A percentile compares a stretch with the other conserved stretches of the same genome.
phyloP scores from a whole-genome alignment of 2,113 vertebrate species.

The Jaculus jaculus region DNA sequence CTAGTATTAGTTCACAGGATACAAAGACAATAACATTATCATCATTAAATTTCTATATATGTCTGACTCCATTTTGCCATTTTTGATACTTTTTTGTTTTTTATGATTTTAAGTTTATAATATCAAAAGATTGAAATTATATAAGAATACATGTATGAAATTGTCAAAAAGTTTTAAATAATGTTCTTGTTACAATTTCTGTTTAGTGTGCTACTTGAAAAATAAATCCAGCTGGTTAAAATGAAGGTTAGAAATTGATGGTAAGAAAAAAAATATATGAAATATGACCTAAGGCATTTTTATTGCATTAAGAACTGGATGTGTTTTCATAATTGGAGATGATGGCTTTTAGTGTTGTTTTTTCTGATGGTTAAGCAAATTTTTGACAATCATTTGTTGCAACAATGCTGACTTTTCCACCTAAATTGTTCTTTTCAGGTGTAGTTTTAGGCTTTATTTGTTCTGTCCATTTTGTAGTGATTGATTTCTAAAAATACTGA shows the following conservation, averaged over 20 bases:
- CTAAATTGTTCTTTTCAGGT: slow-evolving; percentile 19
- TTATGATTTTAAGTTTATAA: not conserved
- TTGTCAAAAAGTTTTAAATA: too few relatives aligned
- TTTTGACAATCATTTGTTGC: not conserved
- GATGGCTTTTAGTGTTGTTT: not conserved
- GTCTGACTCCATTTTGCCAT: not conserved
- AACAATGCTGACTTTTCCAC: not conserved
- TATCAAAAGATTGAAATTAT: not conserved
- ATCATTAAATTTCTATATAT: not conserved
- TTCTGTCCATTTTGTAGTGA: not conserved
- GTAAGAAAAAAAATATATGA: not conserved
- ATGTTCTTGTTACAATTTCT: not conserved
- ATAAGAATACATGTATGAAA: not conserved
- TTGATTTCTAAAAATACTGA: not conserved
- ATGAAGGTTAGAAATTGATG: not conserved
- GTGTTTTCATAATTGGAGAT: slow-evolving; percentile 33
- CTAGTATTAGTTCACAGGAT: not conserved
- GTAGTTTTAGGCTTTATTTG: not conserved
- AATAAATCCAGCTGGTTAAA: not conserved
- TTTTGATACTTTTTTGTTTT: not conserved
- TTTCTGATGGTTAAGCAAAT: slow-evolving; percentile 4
- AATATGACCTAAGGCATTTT: not conserved
- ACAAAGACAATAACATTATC: not conserved
- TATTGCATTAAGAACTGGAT: not conserved
- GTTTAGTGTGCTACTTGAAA: not conserved